These are phyloP conservation scores for Camelus bactrianus DNA, from an alignment of 2,113 vertebrate genomes.

Conservation along the genomic window DNA sequence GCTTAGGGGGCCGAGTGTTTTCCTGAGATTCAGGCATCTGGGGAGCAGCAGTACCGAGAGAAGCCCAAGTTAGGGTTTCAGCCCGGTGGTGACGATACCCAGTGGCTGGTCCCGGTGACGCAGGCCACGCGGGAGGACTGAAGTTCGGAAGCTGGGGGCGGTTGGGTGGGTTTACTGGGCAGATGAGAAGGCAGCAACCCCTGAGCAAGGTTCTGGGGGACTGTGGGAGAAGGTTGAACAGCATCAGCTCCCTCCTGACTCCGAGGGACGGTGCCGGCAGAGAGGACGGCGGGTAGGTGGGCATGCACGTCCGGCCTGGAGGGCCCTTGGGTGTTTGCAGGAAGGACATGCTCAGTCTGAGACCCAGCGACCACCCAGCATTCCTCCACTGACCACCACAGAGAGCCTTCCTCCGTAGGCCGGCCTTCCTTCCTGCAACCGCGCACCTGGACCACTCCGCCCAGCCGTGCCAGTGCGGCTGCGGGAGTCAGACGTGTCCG, in stretches of 20 bases:
- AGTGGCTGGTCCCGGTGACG: fast-evolving
- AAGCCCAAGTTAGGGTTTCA: fast-evolving
- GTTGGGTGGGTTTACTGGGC: fast-evolving
- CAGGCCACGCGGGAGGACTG: fast-evolving
- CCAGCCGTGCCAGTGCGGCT: fast-evolving
- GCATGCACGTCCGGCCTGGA: fast-evolving
- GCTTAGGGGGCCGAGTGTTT: fast-evolving
- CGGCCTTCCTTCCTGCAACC: fast-evolving
- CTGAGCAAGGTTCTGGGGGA: neutral
- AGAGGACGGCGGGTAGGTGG: fast-evolving
- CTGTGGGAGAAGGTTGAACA: fast-evolving
- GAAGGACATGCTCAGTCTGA: fast-evolving
- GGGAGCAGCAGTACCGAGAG: fast-evolving
- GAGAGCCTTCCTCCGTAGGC: neutral
- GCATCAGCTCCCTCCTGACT: neutral
- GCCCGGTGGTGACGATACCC: fast-evolving
- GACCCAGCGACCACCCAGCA: fast-evolving
- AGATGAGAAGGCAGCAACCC: fast-evolving
- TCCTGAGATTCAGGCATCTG: neutral
- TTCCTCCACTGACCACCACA: too few species aligned
- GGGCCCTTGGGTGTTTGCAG: neutral
- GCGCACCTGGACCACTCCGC: fast-evolving
- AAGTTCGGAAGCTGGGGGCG: fast-evolving
- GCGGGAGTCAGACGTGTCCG: fast-evolving
- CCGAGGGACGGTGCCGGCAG: fast-evolving